Evolutionary conservation across 2,797 vertebrate genomes (phyloP).

Genomic region (Parambassis ranga): DNA sequence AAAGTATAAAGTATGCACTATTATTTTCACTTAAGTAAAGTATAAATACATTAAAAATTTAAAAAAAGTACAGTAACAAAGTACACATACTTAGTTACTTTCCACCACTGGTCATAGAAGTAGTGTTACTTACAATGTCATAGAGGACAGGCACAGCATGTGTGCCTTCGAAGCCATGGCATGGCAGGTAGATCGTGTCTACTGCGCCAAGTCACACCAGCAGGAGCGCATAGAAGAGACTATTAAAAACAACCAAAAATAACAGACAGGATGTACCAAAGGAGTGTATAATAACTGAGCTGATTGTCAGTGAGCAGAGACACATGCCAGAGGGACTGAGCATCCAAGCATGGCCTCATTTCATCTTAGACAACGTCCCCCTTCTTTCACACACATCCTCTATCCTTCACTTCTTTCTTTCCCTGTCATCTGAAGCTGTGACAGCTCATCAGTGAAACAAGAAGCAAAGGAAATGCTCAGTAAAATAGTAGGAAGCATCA

Average conservation of each 20-base stretch:
- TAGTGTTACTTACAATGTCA: too few relatives aligned
- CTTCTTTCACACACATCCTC: constrained; percentile 16
- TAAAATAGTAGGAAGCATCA: constrained; percentile 33
- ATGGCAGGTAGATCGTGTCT: constrained; percentile 7
- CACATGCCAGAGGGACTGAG: constrained; percentile 3
- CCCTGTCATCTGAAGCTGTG: constrained; percentile 7
- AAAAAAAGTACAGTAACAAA: too few relatives aligned
- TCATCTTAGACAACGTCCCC: constrained; percentile 2
- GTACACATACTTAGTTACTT: too few relatives aligned
- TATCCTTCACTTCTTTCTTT: not conserved
- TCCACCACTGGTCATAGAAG: too few relatives aligned
- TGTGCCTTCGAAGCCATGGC: constrained; percentile 8
- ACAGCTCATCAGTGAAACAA: constrained; percentile 12
- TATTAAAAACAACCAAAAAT: constrained; percentile 44
- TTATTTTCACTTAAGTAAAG: too few relatives aligned
- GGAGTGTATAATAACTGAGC: not conserved
- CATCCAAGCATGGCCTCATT: constrained; percentile 21
- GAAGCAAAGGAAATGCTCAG: constrained; percentile 26
- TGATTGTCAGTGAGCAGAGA: constrained; percentile 11
- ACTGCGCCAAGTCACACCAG: not conserved
- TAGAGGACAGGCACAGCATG: constrained; percentile 12
- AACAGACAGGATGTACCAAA: constrained; percentile 29
- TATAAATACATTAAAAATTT: too few relatives aligned
- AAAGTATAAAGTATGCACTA: too few relatives aligned
- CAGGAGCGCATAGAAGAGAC: constrained; percentile 11